These are phyloP conservation scores for Anser brachyrhynchus DNA, from an alignment of 2,113 vertebrate species.

Conservation along the genomic window DNA sequence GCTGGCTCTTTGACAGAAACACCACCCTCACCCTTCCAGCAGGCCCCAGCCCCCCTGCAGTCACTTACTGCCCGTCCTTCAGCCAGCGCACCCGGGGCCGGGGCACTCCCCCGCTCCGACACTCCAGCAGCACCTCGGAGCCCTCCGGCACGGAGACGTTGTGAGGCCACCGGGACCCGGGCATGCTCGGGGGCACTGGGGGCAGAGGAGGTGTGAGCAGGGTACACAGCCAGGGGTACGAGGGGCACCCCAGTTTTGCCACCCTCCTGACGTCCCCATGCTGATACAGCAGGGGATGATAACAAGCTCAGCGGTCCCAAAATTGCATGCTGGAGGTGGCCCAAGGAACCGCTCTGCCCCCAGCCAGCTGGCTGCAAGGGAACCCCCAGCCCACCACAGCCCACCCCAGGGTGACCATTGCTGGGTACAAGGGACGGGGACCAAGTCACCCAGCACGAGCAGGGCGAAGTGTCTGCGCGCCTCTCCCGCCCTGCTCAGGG, in stretches of 20 bases:
- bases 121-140: slow-evolving; percentile 80
- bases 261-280: background rate
- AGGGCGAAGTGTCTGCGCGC: slow-evolving; percentile 76
- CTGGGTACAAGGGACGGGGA: background rate
- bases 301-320: background rate
- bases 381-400: no score
- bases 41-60: no score
- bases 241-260: background rate
- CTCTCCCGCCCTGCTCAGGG: slow-evolving; percentile 80
- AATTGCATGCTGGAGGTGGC: no score
- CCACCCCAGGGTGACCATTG: background rate
- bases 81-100: slow-evolving; percentile 86
- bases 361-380: background rate
- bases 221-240: no score
- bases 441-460: slow-evolving; percentile 81
- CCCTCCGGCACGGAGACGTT: slow-evolving; percentile 78
- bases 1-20: no score
- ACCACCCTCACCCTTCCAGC: no score
- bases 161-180: slow-evolving; percentile 76
- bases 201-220: background rate
- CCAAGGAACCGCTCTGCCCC: background rate
- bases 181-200: slow-evolving; percentile 83
- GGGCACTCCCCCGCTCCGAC: slow-evolving; percentile 79
- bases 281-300: background rate
- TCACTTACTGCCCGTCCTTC: slow-evolving; percentile 85